These are phyloP conservation scores for Apogon hyalosoma DNA, from an alignment of 2,797 vertebrate species.

Conservation along the genomic window DNA sequence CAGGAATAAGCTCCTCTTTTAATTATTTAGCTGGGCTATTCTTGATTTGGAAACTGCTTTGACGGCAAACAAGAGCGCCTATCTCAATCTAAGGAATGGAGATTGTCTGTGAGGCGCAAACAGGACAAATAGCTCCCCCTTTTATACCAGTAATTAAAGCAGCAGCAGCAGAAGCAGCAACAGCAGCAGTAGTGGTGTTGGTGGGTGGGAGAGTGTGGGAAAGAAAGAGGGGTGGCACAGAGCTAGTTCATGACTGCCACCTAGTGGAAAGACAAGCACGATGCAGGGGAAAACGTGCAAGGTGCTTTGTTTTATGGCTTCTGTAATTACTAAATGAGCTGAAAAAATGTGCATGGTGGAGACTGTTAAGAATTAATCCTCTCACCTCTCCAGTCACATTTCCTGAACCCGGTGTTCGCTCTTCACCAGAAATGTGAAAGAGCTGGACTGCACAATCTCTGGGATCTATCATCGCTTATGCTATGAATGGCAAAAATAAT, in stretches of 20 bases:
- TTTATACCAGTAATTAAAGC: slow-evolving; percentile 73
- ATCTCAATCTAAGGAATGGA: slow-evolving; percentile 63
- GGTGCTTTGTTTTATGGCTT: slow-evolving; percentile 15
- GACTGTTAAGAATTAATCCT: slow-evolving; percentile 5
- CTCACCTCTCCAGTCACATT: slow-evolving; percentile 30
- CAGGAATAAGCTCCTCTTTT: slow-evolving; percentile 43
- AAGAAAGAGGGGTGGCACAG: slow-evolving; percentile 22
- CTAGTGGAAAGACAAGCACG: slow-evolving; percentile 62
- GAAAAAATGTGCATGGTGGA: slow-evolving; percentile 2
- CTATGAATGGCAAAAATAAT: slow-evolving; percentile 61
- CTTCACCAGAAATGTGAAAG: neutral
- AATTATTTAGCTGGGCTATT: slow-evolving; percentile 50
- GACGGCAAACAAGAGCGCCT: slow-evolving; percentile 71
- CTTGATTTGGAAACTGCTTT: slow-evolving; percentile 71
- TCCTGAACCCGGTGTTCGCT: slow-evolving; percentile 4
- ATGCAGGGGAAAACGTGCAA: slow-evolving; percentile 40
- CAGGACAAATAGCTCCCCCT: slow-evolving; percentile 73
- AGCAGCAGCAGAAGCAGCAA: slow-evolving; percentile 36
- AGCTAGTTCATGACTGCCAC: slow-evolving; percentile 72
- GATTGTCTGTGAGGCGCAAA: slow-evolving; percentile 58
- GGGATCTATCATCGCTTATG: slow-evolving; percentile 48
- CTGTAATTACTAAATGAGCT: neutral
- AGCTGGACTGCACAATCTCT: slow-evolving; percentile 26
- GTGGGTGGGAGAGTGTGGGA: slow-evolving; percentile 74
- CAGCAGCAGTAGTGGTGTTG: too few relatives aligned